phyloP scores from a whole-genome alignment of 2,888 invertebrate genomes.

The Graphium colonna region DNA sequence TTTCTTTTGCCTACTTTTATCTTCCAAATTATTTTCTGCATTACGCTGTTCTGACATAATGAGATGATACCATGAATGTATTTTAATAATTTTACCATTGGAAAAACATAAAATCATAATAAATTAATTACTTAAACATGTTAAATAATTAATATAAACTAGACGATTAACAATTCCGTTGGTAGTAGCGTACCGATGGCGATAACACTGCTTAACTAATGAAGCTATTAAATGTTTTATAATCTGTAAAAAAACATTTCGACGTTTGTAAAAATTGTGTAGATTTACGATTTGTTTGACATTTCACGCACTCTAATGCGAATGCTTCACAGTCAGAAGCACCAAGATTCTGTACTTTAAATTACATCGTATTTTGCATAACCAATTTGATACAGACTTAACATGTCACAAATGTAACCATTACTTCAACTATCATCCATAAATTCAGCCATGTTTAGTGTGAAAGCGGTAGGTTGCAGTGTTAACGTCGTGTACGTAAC shows the following conservation, averaged over 20 bases:
- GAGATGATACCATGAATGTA: slow-evolving; percentile 62
- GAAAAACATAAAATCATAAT: slow-evolving; percentile 66
- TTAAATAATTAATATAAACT: slow-evolving; percentile 58
- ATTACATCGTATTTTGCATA: slow-evolving; percentile 1
- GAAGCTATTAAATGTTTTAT: slow-evolving; percentile 42
- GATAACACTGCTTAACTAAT: slow-evolving; percentile 74
- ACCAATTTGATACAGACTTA: slow-evolving; percentile 7
- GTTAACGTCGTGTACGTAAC: slow-evolving; percentile 64
- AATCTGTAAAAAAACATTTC: slow-evolving; percentile 1
- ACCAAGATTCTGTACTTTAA: slow-evolving; percentile 12
- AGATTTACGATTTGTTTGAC: slow-evolving; percentile 42
- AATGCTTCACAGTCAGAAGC: slow-evolving; percentile 26
- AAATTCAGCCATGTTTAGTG: slow-evolving; percentile 25
- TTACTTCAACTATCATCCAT: slow-evolving; percentile 18
- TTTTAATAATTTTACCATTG: slow-evolving; percentile 52
- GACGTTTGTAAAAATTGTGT: slow-evolving; percentile 31
- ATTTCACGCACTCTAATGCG: slow-evolving; percentile 28
- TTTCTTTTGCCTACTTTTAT: slow-evolving; percentile 63
- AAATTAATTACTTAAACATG: slow-evolving; percentile 28
- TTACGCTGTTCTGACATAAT: slow-evolving; percentile 52
- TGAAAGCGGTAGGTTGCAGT: slow-evolving; percentile 50
- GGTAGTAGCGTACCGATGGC: slow-evolving; percentile 61
- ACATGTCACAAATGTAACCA: slow-evolving; percentile 34
- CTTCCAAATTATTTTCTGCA: slow-evolving; percentile 58
- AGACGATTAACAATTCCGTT: slow-evolving; percentile 60